Evolutionary conservation across 1,140 invertebrate species (phyloP), one percentile per base, ranked within the genome.

Genomic region (Dendrolimus punctatus): DNA sequence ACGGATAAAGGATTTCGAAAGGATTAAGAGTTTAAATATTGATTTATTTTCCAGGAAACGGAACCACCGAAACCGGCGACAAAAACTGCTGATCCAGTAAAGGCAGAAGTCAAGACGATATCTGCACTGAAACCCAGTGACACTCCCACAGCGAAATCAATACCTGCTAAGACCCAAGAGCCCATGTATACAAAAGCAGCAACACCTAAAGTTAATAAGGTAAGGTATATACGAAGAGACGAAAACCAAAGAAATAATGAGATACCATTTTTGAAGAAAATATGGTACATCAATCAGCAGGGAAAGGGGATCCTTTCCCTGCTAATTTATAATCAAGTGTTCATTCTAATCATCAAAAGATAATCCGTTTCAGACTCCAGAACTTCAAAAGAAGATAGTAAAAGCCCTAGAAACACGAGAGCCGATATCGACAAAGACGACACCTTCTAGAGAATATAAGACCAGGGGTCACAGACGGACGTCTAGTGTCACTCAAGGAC

Each of bases 131-230:
- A 80, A 53, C 48, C 66, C 0, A 73, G 60, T n/a, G 76, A 80
- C 46, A 73, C 76, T 0, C 64, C 71, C 4, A 71, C 69, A 4
- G 71, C 51, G 6, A 82, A 80, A 46, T 76, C 81, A 0, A 59
- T 77, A 9, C 79, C 81, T 5, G 71, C 81, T 6, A 85, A 81
- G 48, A 53, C 80, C 0, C 79, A 82, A 39, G 82, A 85, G 37
- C 71, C 82, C 0, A 68, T 85, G 71, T 82, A 85, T 44, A 73
- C 75, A 4, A 85, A 85, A 53, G 76, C 81, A 39, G 78, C 81
- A n/a, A 48, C 76, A 5, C 75, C 81, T 23, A 84, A 80, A 63
- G 60, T 73, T 37, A 68, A 65, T 41, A 80, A 80, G 76, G 76
- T 76, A 65, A 6, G 5, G 39, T 38, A 8, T 8, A 23, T 46